Evolutionary conservation across 2,797 vertebrate genomes (phyloP).

Genomic region (Tapirus indicus): DNA sequence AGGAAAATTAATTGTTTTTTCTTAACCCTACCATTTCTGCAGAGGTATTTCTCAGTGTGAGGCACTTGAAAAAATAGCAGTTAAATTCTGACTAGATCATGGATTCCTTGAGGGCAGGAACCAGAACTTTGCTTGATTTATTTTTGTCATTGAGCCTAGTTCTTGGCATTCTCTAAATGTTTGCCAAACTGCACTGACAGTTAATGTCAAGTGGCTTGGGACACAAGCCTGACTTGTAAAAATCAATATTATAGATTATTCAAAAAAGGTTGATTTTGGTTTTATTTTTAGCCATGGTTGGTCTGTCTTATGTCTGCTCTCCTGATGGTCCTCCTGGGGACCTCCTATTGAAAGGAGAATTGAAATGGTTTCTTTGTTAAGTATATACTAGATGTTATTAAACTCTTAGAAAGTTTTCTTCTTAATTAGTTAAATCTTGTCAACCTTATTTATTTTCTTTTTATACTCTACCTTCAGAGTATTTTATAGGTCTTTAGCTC

Average conservation of each 20-base stretch:
- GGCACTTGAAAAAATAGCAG: not conserved
- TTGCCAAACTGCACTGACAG: not conserved
- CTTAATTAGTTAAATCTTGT: constrained; percentile 40
- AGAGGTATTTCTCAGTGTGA: not conserved
- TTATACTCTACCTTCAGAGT: not conserved
- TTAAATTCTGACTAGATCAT: not conserved
- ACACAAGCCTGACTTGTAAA: not conserved
- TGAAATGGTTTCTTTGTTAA: constrained; percentile 16
- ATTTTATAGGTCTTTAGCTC: constrained; percentile 51
- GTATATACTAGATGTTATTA: constrained; percentile 16
- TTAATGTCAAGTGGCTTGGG: not conserved
- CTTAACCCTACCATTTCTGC: not conserved
- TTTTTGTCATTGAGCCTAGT: not conserved
- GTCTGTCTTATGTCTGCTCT: not conserved
- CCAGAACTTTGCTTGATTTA: constrained; percentile 12
- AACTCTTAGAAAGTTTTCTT: constrained; percentile 33
- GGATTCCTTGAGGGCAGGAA: not conserved
- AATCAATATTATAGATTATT: not conserved
- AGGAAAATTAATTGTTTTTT: not conserved
- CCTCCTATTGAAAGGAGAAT: constrained; percentile 21
- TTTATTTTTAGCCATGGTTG: constrained; percentile 17
- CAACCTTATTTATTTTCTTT: constrained; percentile 6
- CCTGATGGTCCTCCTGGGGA: not conserved
- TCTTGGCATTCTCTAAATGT: constrained; percentile 48
- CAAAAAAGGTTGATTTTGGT: not conserved